Evolutionary conservation across 1,140 invertebrate genomes (phyloP).

Genomic region (Grapholita molesta): DNA sequence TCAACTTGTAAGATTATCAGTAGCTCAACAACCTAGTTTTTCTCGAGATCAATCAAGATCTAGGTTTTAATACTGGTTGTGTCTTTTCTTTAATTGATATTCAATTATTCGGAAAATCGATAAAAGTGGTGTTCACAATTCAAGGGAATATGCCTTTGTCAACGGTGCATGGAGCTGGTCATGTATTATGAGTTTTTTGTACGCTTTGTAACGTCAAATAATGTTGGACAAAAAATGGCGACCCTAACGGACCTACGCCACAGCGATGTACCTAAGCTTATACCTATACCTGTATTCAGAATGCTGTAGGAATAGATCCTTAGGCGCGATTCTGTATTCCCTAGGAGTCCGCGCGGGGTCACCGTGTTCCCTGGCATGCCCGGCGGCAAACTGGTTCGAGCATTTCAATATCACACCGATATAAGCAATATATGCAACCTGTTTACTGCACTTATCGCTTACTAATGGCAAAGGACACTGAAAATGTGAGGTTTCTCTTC

Average conservation of each 20-base stretch:
- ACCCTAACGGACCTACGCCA: neutral
- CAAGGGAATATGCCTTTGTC: too few relatives aligned
- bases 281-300: neutral
- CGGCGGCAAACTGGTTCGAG: slow-evolving; percentile 65
- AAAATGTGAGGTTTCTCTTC: neutral
- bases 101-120: too few relatives aligned
- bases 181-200: too few relatives aligned
- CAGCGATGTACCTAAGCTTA: neutral
- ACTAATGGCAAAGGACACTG: slow-evolving; percentile 6
- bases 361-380: slow-evolving; percentile 55
- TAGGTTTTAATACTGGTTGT: too few relatives aligned
- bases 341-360: slow-evolving; percentile 54
- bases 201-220: too few relatives aligned
- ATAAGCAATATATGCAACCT: slow-evolving; percentile 53
- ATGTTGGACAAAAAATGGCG: neutral
- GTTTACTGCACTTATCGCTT: slow-evolving; percentile 48
- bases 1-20: too few relatives aligned
- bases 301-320: slow-evolving; percentile 39
- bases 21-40: too few relatives aligned
- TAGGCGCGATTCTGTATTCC: slow-evolving; percentile 62
- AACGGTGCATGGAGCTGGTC: too few relatives aligned
- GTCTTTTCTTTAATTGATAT: too few relatives aligned
- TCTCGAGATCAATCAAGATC: too few relatives aligned
- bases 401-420: slow-evolving; percentile 75
- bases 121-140: too few relatives aligned